Evolutionary conservation across 1,140 invertebrate genomes (phyloP), one percentile per base, ranked within the genome.

Genomic region (Heterodera carotae): DNA sequence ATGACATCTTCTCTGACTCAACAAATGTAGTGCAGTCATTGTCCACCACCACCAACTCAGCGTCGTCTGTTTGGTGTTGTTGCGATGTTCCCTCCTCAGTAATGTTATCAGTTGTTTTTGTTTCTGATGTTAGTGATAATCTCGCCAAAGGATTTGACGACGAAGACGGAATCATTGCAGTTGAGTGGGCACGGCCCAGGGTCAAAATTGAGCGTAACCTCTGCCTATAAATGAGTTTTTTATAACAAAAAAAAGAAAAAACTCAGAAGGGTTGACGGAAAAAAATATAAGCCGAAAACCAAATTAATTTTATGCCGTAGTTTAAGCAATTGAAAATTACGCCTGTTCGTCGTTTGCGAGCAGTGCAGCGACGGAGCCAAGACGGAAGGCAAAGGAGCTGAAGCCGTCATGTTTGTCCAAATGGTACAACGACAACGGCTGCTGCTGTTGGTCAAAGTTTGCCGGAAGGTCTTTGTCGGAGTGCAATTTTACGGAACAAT

Each of bases 361-460:
- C 64, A 74, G 59, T 62, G n/a, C 53, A 59, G 27, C 43, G 12
- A 74, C 39, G 64, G 59, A 56, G 22, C 72, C 72, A 56, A 74
- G 72, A 33, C 56, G 56, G n/a, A 64, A 62, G 27, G 72, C 56
- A n/a, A 33, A 62, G 15, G 72, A 59, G 33, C 56, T 74, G 64
- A 74, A 74, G 27, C 72, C 72, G 36, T 74, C 72, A 62, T 74
- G 53, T 25, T 74, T 74, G 64, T 74, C 72, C 48, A 74, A 59
- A 33, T 74, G 43, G 64, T 59, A 74, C 25, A 43, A 31, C 25
- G 64, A 15, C 25, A 22, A 64, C n/a, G 10, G 10, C 36, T 43
- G 3, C n/a, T 74, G 56, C 36, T 31, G 1, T 15, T 33, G 27
- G 10, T 10, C 7, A 62, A 74, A 27, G 18, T 31, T 64, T 7